Conservation (phyloP, 2,888 invertebrate species). For the Dryobotodes eremita region DNA sequence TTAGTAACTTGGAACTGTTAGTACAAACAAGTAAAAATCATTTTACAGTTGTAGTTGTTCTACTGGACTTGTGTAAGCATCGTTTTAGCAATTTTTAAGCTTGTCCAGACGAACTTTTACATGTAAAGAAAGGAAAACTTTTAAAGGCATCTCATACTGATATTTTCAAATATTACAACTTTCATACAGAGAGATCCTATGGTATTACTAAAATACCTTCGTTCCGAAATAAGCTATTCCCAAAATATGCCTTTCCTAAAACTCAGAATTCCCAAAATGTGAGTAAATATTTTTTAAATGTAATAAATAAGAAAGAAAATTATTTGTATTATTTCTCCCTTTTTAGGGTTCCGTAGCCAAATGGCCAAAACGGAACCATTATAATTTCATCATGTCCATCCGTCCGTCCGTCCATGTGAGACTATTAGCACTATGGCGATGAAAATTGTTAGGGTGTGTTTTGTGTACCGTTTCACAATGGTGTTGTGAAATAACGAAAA, state of each 20-base stretch:
- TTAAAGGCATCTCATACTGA: not conserved
- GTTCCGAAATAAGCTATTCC: not conserved
- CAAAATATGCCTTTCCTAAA: not conserved
- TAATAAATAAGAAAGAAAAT: no score
- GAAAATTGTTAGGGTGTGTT: not conserved
- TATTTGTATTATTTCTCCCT: not conserved
- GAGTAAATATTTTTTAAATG: not conserved
- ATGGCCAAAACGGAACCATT: not conserved
- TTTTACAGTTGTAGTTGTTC: not conserved
- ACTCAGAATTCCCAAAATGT: not conserved
- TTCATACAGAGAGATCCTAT: not conserved
- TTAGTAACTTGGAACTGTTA: constrained; percentile 11
- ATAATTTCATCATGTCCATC: not conserved
- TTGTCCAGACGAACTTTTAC: not conserved
- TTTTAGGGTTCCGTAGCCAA: not conserved
- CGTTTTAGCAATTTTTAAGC: not conserved
- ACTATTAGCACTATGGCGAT: not conserved
- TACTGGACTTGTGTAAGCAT: not conserved
- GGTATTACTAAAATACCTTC: not conserved
- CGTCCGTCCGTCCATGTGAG: not conserved
- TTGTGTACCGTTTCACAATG: not conserved
- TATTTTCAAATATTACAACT: not conserved
- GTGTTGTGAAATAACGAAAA: not conserved
- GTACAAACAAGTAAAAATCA: not conserved
- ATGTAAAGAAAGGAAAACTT: not conserved